Evolutionary conservation across 1,140 invertebrate species (phyloP), one percentile per base, ranked within the genome.

Genomic region (Tyrophagus putrescentiae): DNA sequence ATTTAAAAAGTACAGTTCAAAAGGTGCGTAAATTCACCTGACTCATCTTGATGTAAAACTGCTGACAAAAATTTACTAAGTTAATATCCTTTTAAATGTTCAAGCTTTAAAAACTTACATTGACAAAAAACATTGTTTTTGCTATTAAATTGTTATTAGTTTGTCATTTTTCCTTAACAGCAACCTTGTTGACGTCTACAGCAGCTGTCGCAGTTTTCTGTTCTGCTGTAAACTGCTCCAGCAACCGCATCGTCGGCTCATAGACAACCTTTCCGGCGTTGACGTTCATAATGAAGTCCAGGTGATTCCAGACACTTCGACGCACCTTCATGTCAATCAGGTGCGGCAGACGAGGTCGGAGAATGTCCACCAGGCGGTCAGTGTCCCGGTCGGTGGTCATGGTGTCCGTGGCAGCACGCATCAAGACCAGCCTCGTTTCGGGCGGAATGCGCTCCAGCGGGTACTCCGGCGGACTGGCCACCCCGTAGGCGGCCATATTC

Each of bases 401-500:
- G 21, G 45, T 48, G 18, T 48, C 45, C 13, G 45, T 48, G 7
- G 21, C 18, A 25, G 45, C 45, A 7, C 45, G 45, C 45, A 48
- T 48, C 45, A 48, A 9, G 7, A 48, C 18, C 7, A 48, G 13
- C 7, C 23, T 56, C 32, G 57, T 50, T 18, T 53, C 18, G 4
- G 57, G 33, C 7, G 28, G 32, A 23, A 58, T 50, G 11, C 57
- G 74, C 11, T 64, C 70, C 3, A 80, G 64, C 63, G 77, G 69
- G 60, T 81, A 80, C 44, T 75, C 70, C 0, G 77, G 77, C 21
- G 78, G 78, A 1, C 61, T 69, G 1, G 65, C 59, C 6, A 67
- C 57, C 5, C 75, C 73, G 62, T 80, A 81, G 11, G 57, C 62
- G 9, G 45, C 60, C n/a, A 70, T 57, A 64, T 76, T 76, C 61